Base-by-base conservation (phyloP, 2,113 vertebrate species). In the Podilymbus podiceps region DNA sequence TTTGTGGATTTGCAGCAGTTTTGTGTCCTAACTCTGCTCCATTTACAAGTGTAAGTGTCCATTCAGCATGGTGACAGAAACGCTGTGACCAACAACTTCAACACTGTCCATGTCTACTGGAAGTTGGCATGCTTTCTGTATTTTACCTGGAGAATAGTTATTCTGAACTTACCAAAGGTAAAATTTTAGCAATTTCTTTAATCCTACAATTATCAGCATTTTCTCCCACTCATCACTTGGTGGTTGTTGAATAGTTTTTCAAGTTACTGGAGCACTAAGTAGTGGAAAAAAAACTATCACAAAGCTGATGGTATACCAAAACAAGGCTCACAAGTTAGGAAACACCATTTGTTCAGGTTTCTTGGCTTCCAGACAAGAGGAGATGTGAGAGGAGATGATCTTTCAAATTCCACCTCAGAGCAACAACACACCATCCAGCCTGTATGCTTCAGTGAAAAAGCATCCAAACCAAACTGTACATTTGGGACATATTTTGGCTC, bases 401-500 rank as follows among this genome's bases (percentile, higher is more conserved):
- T 72, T 93, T 85, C 83, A 74, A 86, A 87, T 86, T 93, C 96
- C 40, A 94, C 66, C 87, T 78, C 69, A 35, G 55, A 96, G 71
- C 63, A 42, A 79, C 58, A 92, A 67, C 35, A 59, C 81, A 85
- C 35, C 77, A 92, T 74, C 44, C 77, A 85, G 84, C 22, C 81
- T 40, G 40, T 12, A 75, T 2, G 69, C 89, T 78, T 77, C 89
- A 89, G 56, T 68, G 84, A 95, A 85, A 91, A 89, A 62, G 89
- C 40, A 89, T 94, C 87, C 94, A 96, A 94, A 92, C 49, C 87
- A 92, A 92, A 96, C 77, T 55, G 80, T n/a, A 82, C 77, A 0
- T 85, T 18, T 85, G 91, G 94, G 96, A 97, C 69, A 78, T 78
- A 85, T 49, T 96, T 91, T 93, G 93, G 95, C 96, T 91, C 35